Conservation (phyloP, 2,113 vertebrate species). For the Irena cyanogastra region DNA sequence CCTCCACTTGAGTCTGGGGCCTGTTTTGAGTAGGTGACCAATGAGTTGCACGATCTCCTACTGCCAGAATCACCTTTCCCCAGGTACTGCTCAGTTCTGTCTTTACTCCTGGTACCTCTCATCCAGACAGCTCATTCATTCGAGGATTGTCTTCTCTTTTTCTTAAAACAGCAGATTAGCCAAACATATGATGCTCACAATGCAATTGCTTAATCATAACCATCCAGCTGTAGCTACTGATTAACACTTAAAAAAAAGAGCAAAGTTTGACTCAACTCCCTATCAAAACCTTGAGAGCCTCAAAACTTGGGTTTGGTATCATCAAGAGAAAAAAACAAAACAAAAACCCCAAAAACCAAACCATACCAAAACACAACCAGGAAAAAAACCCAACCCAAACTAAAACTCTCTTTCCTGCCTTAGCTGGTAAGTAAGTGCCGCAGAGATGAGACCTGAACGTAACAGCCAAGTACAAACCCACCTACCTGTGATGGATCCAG, state of each 20-base stretch:
- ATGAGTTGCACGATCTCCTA: rapidly evolving
- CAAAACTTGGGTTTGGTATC: not conserved
- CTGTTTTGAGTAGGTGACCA: not conserved
- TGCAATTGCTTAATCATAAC: not conserved
- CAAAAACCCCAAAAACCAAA: rapidly evolving
- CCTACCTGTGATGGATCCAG: rapidly evolving
- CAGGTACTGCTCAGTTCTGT: not conserved
- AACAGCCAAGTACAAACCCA: not conserved
- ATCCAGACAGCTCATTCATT: not conserved
- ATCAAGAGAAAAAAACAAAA: not conserved
- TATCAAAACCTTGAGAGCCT: not conserved
- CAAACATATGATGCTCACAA: not conserved
- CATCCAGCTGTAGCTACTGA: not conserved
- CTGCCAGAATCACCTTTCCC: not conserved
- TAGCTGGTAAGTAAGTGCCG: not conserved
- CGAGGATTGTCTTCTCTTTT: not conserved
- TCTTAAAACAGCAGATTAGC: not conserved
- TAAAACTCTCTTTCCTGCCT: not conserved
- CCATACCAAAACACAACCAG: not conserved
- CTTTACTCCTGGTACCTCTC: not conserved
- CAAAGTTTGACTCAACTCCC: not conserved
- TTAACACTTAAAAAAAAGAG: not conserved
- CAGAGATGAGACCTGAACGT: not conserved
- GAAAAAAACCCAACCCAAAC: not conserved
- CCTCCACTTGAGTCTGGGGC: not conserved